Conservation (phyloP, 2,797 vertebrate genomes). For the Triplophysa yarkandensis region DNA sequence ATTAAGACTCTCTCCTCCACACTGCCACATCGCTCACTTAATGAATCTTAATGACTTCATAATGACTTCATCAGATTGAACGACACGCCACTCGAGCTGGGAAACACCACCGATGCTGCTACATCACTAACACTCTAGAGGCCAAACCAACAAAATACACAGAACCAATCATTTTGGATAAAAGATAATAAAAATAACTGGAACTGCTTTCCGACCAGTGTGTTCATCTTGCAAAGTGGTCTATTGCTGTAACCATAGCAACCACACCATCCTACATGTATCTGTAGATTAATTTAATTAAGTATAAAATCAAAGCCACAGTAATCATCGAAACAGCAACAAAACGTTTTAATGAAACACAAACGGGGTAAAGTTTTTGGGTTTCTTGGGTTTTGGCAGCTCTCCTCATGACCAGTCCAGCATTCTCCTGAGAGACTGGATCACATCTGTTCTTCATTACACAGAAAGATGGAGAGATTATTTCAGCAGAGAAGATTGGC, state of each 20-base stretch:
- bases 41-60: conserved; percentile 84
- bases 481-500: conserved; percentile 29
- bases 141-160: no score
- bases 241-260: not conserved
- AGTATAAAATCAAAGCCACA: not conserved
- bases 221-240: no score
- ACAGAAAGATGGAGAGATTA: conserved; percentile 32
- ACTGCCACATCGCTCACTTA: conserved; percentile 77
- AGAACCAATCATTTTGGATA: no score
- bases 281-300: no score
- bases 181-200: no score
- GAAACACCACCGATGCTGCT: not conserved
- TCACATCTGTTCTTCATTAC: conserved; percentile 65
- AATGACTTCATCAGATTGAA: conserved; percentile 81
- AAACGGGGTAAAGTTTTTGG: no score
- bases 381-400: conserved; percentile 43
- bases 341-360: no score
- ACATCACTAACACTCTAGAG: not conserved
- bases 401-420: conserved; percentile 32
- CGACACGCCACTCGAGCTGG: conserved; percentile 60
- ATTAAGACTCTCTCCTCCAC: conserved; percentile 79
- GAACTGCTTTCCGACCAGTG: no score
- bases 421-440: conserved; percentile 9
- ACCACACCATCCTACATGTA: not conserved
- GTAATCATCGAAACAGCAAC: not conserved